A percentile compares a stretch with the other conserved stretches of the same genome.
Evolutionary conservation across 2,113 vertebrate species (phyloP).

Genomic region (Ictalurus furcatus): DNA sequence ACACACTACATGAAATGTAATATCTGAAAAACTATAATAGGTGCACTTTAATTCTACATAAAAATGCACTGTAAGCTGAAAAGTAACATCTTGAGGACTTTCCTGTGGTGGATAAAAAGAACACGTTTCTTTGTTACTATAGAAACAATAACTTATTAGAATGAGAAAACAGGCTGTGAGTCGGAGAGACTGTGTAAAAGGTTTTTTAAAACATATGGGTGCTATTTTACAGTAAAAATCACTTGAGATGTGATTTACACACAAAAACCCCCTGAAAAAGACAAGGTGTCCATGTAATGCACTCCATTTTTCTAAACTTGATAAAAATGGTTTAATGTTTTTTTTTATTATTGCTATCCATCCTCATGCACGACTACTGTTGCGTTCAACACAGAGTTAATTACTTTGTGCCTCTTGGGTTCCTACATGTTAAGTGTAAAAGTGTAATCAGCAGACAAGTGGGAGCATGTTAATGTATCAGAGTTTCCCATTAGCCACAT

Average conservation of each 20-base stretch:
- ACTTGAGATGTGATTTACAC: no score
- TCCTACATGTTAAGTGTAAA: not conserved
- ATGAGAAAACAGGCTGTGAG: not conserved
- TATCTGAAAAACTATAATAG: no score
- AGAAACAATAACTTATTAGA: not conserved
- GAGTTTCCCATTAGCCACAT: constrained; percentile 25
- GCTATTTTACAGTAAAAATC: not conserved
- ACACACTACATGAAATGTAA: no score
- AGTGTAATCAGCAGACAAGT: constrained; percentile 8
- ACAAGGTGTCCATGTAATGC: not conserved
- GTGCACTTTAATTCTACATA: no score
- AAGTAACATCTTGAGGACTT: not conserved
- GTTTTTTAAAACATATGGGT: not conserved
- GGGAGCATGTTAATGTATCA: not conserved
- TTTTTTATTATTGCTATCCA: no score
- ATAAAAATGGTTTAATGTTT: not conserved
- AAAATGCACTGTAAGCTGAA: no score
- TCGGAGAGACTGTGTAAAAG: not conserved
- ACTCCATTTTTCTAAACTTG: no score
- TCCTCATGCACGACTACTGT: not conserved
- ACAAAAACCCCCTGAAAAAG: not conserved
- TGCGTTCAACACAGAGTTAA: not conserved
- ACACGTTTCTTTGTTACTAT: not conserved
- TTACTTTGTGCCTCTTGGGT: not conserved
- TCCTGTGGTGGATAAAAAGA: not conserved